These are phyloP conservation scores for Nineta flava DNA, from an alignment of 2,888 invertebrate species.

Conservation along the genomic window DNA sequence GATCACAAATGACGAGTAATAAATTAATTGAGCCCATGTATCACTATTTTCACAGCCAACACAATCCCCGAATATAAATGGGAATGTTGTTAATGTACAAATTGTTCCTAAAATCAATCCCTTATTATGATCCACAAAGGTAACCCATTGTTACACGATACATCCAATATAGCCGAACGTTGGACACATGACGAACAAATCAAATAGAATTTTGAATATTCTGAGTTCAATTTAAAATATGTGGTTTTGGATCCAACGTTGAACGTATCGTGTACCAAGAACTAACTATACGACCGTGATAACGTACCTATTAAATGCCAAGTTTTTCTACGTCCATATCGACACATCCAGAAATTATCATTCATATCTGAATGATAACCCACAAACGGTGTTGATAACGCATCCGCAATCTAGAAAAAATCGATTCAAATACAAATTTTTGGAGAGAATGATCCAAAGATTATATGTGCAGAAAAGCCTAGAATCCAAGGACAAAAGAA, in stretches of 20 bases:
- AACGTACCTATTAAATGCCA: conserved; percentile 76
- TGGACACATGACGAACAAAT: no score
- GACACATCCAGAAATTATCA: conserved; percentile 44
- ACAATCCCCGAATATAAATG: conserved; percentile 74
- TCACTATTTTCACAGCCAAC: conserved; percentile 44
- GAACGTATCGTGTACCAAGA: no score
- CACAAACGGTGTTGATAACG: conserved; percentile 75
- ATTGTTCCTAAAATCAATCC: conserved; percentile 39
- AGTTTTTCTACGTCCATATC: conserved; percentile 68
- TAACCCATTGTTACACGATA: no score
- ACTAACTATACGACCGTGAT: no score
- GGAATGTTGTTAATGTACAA: conserved; percentile 64
- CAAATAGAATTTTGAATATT: no score
- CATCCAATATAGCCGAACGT: no score
- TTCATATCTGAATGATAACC: conserved; percentile 69
- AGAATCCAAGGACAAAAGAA: no score
- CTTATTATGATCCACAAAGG: neutral
- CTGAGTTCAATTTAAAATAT: no score
- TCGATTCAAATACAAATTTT: no score
- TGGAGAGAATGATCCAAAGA: conserved; percentile 33
- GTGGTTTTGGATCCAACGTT: no score
- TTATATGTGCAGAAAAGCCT: neutral
- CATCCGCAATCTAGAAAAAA: conserved; percentile 54
- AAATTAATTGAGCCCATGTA: conserved; percentile 54
- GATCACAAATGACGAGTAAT: conserved; percentile 58